Evolutionary conservation across 37 sponge, comb jelly and placozoan species (phyloP).

Genomic region (Corticium candelabrum): DNA sequence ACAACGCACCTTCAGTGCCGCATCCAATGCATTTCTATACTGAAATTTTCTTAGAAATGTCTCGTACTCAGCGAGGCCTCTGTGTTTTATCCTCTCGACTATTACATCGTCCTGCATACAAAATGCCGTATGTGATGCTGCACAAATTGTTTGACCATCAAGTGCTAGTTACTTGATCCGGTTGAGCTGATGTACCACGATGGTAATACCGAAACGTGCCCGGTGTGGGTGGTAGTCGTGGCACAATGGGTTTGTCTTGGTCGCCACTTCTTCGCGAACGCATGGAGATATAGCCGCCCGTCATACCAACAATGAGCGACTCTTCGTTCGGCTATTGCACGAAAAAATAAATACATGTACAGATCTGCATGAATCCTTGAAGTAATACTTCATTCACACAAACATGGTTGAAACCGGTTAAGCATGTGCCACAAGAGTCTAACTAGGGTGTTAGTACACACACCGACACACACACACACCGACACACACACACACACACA

Average conservation of each 20-base stretch:
- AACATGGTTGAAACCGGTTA: too few species aligned
- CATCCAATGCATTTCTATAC: slow-evolving; percentile 78
- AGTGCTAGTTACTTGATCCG: not conserved
- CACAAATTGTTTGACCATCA: not conserved
- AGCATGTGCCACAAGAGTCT: too few species aligned
- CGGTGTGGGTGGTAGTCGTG: not conserved
- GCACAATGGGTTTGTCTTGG: not conserved
- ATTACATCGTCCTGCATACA: slow-evolving; percentile 34
- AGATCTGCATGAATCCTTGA: too few species aligned
- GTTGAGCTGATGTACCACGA: not conserved
- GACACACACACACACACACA: too few species aligned
- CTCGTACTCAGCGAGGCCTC: slow-evolving; percentile 42
- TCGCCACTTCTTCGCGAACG: not conserved
- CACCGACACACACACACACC: too few species aligned
- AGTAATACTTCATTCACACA: too few species aligned
- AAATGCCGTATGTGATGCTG: not conserved
- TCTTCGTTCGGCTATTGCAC: slow-evolving; percentile 65
- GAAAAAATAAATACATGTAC: not conserved
- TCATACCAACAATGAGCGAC: slow-evolving; percentile 89
- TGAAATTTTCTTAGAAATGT: slow-evolving; percentile 61
- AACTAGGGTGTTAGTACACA: too few species aligned
- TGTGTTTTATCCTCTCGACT: slow-evolving; percentile 13
- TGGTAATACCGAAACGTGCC: not conserved
- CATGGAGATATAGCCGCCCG: slow-evolving; percentile 65
- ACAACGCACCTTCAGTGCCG: slow-evolving; percentile 43